These are phyloP conservation scores for Hoplostethus atlanticus DNA, from an alignment of 2,797 vertebrate genomes.

Conservation along the genomic window DNA sequence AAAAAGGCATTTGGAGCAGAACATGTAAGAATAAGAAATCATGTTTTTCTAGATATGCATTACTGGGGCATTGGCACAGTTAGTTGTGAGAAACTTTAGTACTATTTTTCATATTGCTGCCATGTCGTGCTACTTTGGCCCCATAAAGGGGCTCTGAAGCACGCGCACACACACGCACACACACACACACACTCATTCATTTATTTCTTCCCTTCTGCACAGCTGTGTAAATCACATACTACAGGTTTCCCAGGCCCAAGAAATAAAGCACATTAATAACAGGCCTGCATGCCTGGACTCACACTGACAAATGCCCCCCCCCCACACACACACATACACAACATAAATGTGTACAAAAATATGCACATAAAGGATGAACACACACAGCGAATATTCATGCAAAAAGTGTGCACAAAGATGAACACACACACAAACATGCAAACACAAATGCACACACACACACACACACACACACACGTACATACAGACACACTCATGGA, in stretches of 20 bases:
- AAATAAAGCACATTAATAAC: slow-evolving; percentile 27
- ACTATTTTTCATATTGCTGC: slow-evolving; percentile 65
- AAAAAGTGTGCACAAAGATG: slow-evolving; percentile 20
- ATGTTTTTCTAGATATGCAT: slow-evolving; percentile 43
- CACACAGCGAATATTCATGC: slow-evolving; percentile 31
- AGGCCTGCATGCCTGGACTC: slow-evolving; percentile 5
- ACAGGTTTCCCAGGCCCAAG: slow-evolving; percentile 24
- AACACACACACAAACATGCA: background rate
- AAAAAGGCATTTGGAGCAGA: slow-evolving; percentile 28
- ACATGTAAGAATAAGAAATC: slow-evolving; percentile 31
- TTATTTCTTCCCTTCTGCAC: background rate
- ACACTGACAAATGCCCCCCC: slow-evolving; percentile 2
- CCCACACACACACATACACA: background rate
- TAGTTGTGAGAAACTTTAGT: slow-evolving; percentile 62
- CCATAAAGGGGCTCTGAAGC: slow-evolving; percentile 49
- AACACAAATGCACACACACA: slow-evolving; percentile 29
- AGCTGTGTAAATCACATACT: slow-evolving; percentile 25
- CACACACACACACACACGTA: slow-evolving; percentile 15
- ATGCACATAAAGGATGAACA: slow-evolving; percentile 29
- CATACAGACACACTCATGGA: slow-evolving; percentile 32
- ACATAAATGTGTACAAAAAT: background rate
- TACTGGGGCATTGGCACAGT: slow-evolving; percentile 58
- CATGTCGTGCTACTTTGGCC: slow-evolving; percentile 70
- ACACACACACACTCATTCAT: slow-evolving; percentile 8
- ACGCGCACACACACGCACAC: slow-evolving; percentile 30